Evolutionary conservation across 2,888 invertebrate species (phyloP), one percentile per base, ranked within the genome.

Genomic region (Meiosimyza decipiens): DNA sequence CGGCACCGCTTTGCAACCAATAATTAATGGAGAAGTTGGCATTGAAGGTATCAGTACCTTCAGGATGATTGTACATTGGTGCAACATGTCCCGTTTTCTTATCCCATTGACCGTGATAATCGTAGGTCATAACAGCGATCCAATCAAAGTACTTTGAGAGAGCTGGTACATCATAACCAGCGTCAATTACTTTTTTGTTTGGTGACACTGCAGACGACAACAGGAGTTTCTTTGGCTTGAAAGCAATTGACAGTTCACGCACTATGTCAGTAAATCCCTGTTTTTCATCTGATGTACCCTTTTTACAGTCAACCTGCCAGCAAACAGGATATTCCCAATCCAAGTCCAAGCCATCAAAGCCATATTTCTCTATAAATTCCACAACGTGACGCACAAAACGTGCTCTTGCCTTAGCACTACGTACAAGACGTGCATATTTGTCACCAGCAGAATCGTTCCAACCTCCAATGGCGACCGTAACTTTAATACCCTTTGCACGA

Each of bases 291-390:
- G 88, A 89, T 0, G 93, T 94, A 1, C 96, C 96, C 84, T 93
- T 94, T 65, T 91, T 92, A 81, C 96, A 96, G 80, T 95, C 93
- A 1, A 92, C 92, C 89, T 95, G 95, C 95, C 95, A 95, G 82
- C 96, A 96, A 76, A 92, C 94, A 0, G 97, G 97, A 85, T 96
- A 97, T 83, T 97, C 96, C 97, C 97, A 97, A 83, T 97, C 96
- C 47, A 97, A 88, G 85, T 98, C 96, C 54, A 98, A 88, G 6
- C 98, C 98, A 82, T 97, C 96, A 79, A 97, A 97, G 71, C 91
- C 91, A 79, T 94, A 91, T 76, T 92, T 90, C 74, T 93, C 91
- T 71, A 96, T 90, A 82, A 96, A 96, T 79, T 93, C 91, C 0
- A 94, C 77, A 0, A 93, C 93, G 79, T 95, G 92, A 0, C 90